phyloP scores from a whole-genome alignment of 1,140 invertebrate genomes.

The Caenorhabditis remanei region DNA sequence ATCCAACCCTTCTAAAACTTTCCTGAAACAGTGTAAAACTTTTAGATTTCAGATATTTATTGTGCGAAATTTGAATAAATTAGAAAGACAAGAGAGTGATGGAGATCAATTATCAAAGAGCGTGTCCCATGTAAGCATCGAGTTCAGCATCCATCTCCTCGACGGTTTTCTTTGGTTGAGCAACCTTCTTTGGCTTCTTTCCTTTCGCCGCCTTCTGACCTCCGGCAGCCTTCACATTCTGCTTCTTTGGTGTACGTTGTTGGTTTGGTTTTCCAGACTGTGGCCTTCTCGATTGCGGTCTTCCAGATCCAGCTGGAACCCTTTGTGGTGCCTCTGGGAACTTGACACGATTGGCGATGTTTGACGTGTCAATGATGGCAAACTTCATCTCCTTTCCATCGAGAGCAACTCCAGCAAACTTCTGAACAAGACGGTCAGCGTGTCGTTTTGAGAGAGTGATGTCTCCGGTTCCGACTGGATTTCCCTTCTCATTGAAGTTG shows the following conservation, averaged over 20 bases:
- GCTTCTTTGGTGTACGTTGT: not conserved
- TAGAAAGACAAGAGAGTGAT: not conserved
- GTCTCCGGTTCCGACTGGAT: slow-evolving; percentile 59
- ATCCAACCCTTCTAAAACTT: no score
- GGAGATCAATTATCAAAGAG: not conserved
- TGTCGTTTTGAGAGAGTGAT: slow-evolving; percentile 54
- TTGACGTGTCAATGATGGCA: slow-evolving; percentile 8
- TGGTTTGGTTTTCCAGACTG: no score
- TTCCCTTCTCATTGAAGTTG: slow-evolving; percentile 60
- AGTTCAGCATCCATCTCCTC: slow-evolving; percentile 64
- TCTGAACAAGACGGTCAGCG: slow-evolving; percentile 34
- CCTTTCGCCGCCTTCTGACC: not conserved
- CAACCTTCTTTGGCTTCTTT: slow-evolving; percentile 5
- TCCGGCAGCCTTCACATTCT: not conserved
- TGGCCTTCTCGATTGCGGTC: not conserved
- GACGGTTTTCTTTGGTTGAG: slow-evolving; percentile 52
- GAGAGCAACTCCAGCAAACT: slow-evolving; percentile 60
- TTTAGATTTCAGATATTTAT: no score
- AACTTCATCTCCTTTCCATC: slow-evolving; percentile 52
- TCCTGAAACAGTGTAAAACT: no score
- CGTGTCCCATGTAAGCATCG: slow-evolving; percentile 62
- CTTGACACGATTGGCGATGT: slow-evolving; percentile 41
- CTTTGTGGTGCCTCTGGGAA: slow-evolving; percentile 24
- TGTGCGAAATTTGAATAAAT: not conserved
- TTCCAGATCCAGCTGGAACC: not conserved